Evolutionary conservation across 2,797 vertebrate species (phyloP), one percentile per base, ranked within the genome.

Genomic region (Chlorospingus semifuscus): DNA sequence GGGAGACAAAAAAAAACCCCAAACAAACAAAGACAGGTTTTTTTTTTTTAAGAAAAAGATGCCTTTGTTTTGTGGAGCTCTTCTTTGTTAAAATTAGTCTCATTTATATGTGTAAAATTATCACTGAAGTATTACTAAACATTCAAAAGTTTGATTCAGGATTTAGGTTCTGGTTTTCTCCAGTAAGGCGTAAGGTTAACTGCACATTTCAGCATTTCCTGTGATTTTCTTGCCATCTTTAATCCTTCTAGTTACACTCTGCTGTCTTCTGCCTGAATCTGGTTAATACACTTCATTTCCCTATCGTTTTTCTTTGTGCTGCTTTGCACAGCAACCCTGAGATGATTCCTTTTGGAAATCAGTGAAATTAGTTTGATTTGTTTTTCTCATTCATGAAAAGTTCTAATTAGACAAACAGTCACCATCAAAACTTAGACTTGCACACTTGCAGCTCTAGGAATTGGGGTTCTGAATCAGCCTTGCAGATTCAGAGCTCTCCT

Each of bases 1-100:
- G 34, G 23, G 32, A 39, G 6, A 55, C 16, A 30, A 5, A 76
- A 64, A 76, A 59, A 29, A 8, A 1, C 0, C 0, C 6, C 7
- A 60, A 68, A 46, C 0, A 1, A 81, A 30, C 22, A 37, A 60
- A 26, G 4, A 29, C 2, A 11, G 13, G 11, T 6, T 10, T 10
- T 9, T 49, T 49, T 64, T 49, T 34, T 6, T 24, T 3, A 15
- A 8, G 34, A 47, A 14, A 2, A 30, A 24, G 1, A 29, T 8
- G 9, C n/a, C 5, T 57, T 57, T 56, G 8, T 19, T 82, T 84
- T 79, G 15, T 32, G 9, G n/a, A 50, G 4, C 7, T 56, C 1
- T 53, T 68, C 11, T 78, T 53, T 26, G 5, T 55, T 52, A 56
- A 87, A 74, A 70, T 46, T 49, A 80, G 2, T 22, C 7, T 87